These are phyloP conservation scores for Micrasema longulum DNA, from an alignment of 1,140 invertebrate genomes.

Conservation along the genomic window DNA sequence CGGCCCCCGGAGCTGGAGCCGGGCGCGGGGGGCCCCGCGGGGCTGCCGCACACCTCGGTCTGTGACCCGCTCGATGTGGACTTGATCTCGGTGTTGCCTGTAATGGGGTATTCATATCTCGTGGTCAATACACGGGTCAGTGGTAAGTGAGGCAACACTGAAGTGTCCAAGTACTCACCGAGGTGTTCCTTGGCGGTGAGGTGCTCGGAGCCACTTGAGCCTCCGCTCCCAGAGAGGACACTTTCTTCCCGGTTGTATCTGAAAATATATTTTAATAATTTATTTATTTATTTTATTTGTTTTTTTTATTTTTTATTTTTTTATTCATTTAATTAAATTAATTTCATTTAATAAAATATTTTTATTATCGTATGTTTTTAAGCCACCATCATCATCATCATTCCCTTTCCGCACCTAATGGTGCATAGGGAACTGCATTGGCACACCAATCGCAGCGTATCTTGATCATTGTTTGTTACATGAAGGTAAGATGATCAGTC, in stretches of 20 bases:
- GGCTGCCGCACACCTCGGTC: slow-evolving; percentile 20
- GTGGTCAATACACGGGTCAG: not conserved
- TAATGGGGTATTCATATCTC: slow-evolving; percentile 10
- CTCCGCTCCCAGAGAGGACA: slow-evolving; percentile 64
- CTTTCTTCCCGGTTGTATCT: slow-evolving; percentile 67
- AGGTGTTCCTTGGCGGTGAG: slow-evolving; percentile 61
- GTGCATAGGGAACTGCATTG: no score
- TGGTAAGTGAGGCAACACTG: not conserved
- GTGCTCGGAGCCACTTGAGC: slow-evolving; percentile 65
- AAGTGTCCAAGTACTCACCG: not conserved
- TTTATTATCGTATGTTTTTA: no score
- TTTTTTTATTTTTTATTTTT: no score
- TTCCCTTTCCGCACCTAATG: no score
- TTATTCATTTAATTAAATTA: no score
- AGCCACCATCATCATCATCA: no score
- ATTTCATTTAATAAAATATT: no score
- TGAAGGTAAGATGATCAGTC: no score
- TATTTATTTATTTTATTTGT: no score
- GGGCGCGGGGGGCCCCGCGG: slow-evolving; percentile 39
- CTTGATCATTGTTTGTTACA: no score
- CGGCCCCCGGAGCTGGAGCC: slow-evolving; percentile 57
- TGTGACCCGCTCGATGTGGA: slow-evolving; percentile 59
- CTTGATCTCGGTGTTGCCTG: slow-evolving; percentile 57
- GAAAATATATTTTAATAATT: no score
- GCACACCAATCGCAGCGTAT: no score